A percentile compares a stretch with the other conserved stretches of the same genome.
Conservation (phyloP, 2,797 vertebrate species). For the Fistularia tabacaria region DNA sequence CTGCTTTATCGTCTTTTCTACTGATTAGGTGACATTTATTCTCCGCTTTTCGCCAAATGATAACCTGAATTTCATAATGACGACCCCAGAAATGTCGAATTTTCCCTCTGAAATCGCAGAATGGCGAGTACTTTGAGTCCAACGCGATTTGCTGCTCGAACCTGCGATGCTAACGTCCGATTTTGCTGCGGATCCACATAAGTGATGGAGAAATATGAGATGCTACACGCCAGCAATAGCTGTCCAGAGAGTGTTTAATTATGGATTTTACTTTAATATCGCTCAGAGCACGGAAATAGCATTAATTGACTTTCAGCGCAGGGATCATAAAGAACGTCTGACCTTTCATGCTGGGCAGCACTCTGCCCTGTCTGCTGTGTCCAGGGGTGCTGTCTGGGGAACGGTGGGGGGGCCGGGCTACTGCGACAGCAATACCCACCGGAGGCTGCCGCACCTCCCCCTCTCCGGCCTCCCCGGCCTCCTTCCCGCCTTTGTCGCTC, state of each 20-base stretch:
- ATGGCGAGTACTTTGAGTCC: too few species aligned
- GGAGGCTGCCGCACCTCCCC: slow-evolving; percentile 93
- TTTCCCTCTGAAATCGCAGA: too few species aligned
- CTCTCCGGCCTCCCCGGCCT: slow-evolving; percentile 74
- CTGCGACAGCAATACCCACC: slow-evolving; percentile 90
- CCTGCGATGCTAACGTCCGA: too few species aligned
- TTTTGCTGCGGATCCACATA: too few species aligned
- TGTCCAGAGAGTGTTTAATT: neutral
- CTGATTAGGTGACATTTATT: too few species aligned
- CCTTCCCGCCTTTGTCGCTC: slow-evolving; percentile 76
- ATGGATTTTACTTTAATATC: slow-evolving; percentile 1
- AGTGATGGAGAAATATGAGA: neutral
- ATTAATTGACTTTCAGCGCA: slow-evolving; percentile 35
- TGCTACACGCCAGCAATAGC: neutral
- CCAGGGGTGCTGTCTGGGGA: slow-evolving; percentile 74
- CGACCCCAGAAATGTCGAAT: too few species aligned
- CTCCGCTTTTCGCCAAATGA: too few species aligned
- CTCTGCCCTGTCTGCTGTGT: slow-evolving; percentile 80
- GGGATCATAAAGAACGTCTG: slow-evolving; percentile 57
- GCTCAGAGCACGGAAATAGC: slow-evolving; percentile 20
- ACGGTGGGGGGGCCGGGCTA: slow-evolving; percentile 83
- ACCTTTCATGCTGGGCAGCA: slow-evolving; percentile 79
- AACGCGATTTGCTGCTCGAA: too few species aligned
- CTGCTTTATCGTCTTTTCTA: too few species aligned
- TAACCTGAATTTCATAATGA: too few species aligned